Percentiles rank a stretch among this genome's conserved stretches.
These are phyloP conservation scores for Barypeithes pellucidus DNA, from an alignment of 2,888 invertebrate species.

Conservation along the genomic window DNA sequence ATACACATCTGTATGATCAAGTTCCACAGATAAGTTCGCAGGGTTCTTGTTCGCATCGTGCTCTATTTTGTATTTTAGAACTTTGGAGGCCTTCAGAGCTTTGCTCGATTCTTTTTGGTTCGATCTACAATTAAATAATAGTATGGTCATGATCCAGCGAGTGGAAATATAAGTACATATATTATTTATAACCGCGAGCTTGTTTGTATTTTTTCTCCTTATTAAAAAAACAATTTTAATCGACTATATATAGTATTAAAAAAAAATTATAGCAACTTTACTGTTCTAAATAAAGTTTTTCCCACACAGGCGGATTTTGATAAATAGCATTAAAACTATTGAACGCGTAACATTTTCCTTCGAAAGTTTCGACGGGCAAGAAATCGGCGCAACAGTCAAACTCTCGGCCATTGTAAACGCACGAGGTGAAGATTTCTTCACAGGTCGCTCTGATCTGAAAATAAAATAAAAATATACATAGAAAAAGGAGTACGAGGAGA, in stretches of 20 bases:
- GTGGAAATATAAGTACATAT: too few species aligned
- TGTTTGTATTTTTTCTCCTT: too few species aligned
- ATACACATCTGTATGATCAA: slow-evolving; percentile 30
- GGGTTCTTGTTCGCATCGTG: slow-evolving; percentile 8
- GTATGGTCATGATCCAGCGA: too few species aligned
- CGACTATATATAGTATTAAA: not conserved
- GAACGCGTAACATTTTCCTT: slow-evolving; percentile 43
- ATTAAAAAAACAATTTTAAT: too few species aligned
- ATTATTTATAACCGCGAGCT: too few species aligned
- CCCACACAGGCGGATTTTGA: not conserved
- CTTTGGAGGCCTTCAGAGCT: not conserved
- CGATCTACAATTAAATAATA: too few species aligned
- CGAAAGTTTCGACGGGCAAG: slow-evolving; percentile 34
- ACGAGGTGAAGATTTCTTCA: slow-evolving; percentile 39
- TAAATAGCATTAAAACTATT: slow-evolving; percentile 38
- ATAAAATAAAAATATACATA: too few species aligned
- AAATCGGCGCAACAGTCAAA: slow-evolving; percentile 40
- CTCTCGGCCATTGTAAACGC: slow-evolving; percentile 25
- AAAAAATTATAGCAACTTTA: too few species aligned
- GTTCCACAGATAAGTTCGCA: slow-evolving; percentile 37
- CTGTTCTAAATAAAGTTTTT: not conserved
- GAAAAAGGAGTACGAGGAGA: too few species aligned
- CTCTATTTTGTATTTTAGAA: slow-evolving; percentile 10
- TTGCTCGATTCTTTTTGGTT: not conserved
- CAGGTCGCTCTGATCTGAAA: slow-evolving; percentile 36